Evolutionary conservation across 2,888 invertebrate genomes (phyloP).

Genomic region (Allophyes oxyacanthae): DNA sequence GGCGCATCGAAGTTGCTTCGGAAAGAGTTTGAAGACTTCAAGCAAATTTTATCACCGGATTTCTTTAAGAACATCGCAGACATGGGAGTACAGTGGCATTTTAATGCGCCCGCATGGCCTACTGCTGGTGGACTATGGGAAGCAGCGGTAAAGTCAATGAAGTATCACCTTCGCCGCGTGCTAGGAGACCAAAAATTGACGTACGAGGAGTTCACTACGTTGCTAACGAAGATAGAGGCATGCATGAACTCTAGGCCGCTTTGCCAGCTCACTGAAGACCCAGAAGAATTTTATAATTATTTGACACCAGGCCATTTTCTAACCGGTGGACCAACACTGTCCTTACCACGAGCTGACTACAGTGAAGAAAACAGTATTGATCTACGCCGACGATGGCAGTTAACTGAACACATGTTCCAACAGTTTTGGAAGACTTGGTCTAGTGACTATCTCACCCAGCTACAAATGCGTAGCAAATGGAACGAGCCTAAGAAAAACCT

Average conservation of each 20-base stretch:
- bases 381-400: constrained; percentile 17
- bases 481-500: constrained; percentile 16
- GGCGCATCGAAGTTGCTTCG: not conserved
- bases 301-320: constrained; percentile 53
- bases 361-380: constrained; percentile 1
- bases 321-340: constrained; percentile 21
- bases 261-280: constrained; percentile 26
- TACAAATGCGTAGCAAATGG: constrained; percentile 18
- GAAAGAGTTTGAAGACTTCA: constrained; percentile 5
- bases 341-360: constrained; percentile 7
- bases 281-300: constrained; percentile 37
- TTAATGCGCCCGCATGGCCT: no score
- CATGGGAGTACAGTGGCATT: no score
- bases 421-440: constrained; percentile 20
- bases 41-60: not conserved
- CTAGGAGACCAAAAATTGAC: no score
- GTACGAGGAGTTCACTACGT: no score
- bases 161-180: no score
- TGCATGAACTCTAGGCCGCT: constrained; percentile 2
- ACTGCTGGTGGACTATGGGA: no score
- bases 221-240: constrained; percentile 10
- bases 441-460: constrained; percentile 14
- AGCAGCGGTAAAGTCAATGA: no score
- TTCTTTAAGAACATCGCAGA: constrained; percentile 2
- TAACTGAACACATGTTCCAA: constrained; percentile 28